Conservation (phyloP, 2,113 vertebrate species). For the mouse (Mus musculus) region DNA sequence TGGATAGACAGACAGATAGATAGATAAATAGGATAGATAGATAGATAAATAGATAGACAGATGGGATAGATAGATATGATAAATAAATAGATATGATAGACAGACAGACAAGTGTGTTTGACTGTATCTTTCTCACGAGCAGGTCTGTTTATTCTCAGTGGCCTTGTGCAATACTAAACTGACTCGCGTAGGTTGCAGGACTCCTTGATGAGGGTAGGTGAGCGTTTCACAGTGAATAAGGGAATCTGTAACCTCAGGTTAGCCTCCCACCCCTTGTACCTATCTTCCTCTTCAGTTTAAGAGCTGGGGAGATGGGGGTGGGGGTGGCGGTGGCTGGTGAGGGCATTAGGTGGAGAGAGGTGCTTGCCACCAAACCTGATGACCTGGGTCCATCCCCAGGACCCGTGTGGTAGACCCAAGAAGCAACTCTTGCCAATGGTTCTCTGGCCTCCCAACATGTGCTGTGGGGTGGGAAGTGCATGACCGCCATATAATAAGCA, state of each 20-base stretch:
- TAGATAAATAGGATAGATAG: no score
- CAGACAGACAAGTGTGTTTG: not conserved
- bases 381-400: no score
- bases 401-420: not conserved
- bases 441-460: not conserved
- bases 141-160: not conserved
- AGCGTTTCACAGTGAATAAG: not conserved
- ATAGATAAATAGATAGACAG: not conserved
- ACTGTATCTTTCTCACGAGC: not conserved
- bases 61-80: not conserved
- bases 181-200: not conserved
- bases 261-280: fast-evolving
- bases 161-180: not conserved
- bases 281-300: not conserved
- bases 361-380: not conserved
- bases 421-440: no score
- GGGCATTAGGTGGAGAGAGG: not conserved
- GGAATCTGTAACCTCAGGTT: not conserved
- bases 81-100: not conserved
- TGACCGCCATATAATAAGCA: not conserved
- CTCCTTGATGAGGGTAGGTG: not conserved
- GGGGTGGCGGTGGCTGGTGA: no score
- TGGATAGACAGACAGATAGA: not conserved
- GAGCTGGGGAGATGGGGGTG: not conserved
- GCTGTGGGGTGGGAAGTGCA: not conserved